These are phyloP conservation scores for Centropus bengalensis DNA, from an alignment of 2,113 vertebrate species.

Conservation along the genomic window DNA sequence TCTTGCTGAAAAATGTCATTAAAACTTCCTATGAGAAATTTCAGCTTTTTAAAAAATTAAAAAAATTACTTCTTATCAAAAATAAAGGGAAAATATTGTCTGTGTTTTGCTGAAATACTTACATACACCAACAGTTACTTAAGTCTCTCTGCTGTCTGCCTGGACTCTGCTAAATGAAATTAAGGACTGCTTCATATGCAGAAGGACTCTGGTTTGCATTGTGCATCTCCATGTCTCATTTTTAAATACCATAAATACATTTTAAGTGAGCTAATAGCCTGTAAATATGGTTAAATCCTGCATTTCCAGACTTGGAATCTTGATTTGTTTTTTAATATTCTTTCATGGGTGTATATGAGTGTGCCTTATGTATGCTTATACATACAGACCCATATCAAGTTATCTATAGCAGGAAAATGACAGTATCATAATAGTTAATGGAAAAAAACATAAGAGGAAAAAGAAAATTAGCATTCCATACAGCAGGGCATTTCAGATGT, in stretches of 20 bases:
- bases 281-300: background rate
- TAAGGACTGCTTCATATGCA: background rate
- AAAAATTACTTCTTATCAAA: background rate
- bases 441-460: conserved; percentile 15
- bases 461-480: conserved; percentile 52
- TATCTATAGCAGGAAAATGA: background rate
- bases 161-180: background rate
- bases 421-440: conserved; percentile 35
- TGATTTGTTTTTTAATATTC: background rate
- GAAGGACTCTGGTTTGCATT: background rate
- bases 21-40: background rate
- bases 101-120: background rate
- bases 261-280: background rate
- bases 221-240: background rate
- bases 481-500: conserved; percentile 49
- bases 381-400: background rate
- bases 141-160: background rate
- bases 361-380: background rate
- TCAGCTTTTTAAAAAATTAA: background rate
- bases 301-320: background rate
- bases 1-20: background rate
- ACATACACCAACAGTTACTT: background rate
- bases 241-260: background rate
- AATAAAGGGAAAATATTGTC: background rate
- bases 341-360: background rate